Evolutionary conservation across 1,140 invertebrate genomes (phyloP).

Genomic region (Phenacoccus solenopsis): DNA sequence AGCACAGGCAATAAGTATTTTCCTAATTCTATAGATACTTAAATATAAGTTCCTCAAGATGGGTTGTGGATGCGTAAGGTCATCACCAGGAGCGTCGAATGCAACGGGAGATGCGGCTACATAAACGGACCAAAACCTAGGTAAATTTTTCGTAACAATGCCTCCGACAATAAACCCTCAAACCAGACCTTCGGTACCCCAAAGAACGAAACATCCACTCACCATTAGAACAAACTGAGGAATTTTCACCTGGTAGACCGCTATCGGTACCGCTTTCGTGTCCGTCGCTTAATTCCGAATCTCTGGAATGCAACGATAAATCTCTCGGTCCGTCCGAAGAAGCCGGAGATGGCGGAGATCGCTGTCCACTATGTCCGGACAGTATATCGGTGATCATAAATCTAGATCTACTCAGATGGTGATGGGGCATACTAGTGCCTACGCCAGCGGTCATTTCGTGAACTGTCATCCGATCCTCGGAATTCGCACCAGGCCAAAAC

Average conservation of each 20-base stretch:
- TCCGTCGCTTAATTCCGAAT: conserved; percentile 29
- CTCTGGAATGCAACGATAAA: conserved; percentile 27
- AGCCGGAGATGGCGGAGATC: conserved; percentile 27
- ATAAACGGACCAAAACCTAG: no score
- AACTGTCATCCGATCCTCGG: conserved; percentile 25
- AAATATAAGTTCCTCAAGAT: no score
- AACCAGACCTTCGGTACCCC: no score
- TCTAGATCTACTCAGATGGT: conserved; percentile 27
- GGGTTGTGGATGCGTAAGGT: no score
- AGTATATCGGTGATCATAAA: conserved; percentile 35
- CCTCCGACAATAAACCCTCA: no score
- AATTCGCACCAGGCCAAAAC: not conserved
- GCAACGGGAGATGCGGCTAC: no score
- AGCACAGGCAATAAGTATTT: no score
- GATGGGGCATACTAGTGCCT: conserved; percentile 24
- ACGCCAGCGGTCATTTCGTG: conserved; percentile 26
- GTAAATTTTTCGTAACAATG: no score
- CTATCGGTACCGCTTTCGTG: conserved; percentile 31
- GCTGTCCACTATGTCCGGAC: conserved; percentile 23
- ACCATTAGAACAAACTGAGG: conserved; percentile 32
- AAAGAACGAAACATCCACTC: no score
- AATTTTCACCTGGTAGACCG: conserved; percentile 30
- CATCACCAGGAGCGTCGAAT: no score
- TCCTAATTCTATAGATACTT: no score
- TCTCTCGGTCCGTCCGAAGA: conserved; percentile 27